phyloP scores from a whole-genome alignment of 2,113 vertebrate genomes.

The Urocitellus parryii region DNA sequence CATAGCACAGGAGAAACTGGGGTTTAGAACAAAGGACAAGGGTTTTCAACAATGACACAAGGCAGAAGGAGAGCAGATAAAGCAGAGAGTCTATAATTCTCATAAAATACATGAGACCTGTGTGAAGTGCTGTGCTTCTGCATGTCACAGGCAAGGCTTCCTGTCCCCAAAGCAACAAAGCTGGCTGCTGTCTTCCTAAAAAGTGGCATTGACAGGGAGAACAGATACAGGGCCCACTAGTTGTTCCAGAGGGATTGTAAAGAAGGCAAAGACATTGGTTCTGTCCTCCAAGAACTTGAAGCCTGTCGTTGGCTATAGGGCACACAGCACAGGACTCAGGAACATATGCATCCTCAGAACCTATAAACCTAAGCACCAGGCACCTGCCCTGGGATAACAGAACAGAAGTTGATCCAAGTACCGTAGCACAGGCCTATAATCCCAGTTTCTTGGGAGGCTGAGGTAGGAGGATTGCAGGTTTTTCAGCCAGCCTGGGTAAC shows the following conservation, averaged over 20 bases:
- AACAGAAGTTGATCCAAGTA: background rate
- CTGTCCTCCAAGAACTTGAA: background rate
- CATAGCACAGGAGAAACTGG: slow-evolving; percentile 63
- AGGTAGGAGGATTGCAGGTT: too few species aligned
- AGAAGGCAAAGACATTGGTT: background rate
- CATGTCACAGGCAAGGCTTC: background rate
- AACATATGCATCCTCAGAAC: background rate
- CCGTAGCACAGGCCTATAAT: too few species aligned
- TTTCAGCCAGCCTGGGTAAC: too few species aligned
- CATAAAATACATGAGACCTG: background rate
- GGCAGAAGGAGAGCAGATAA: slow-evolving; percentile 37
- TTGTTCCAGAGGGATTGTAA: background rate
- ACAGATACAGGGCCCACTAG: background rate
- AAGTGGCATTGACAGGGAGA: background rate
- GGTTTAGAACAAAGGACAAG: slow-evolving; percentile 66
- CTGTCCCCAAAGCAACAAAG: background rate
- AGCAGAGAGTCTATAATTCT: background rate
- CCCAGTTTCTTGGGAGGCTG: too few species aligned
- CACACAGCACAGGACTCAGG: background rate
- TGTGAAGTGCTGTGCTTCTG: background rate
- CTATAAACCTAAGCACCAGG: background rate
- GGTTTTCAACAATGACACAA: slow-evolving; percentile 27
- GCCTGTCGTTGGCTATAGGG: background rate
- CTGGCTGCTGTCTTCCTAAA: background rate
- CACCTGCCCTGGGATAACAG: background rate